Percentiles rank a stretch among this genome's conserved stretches.
phyloP scores from a whole-genome alignment of 2,888 invertebrate species.

The Cordilura impudica region DNA sequence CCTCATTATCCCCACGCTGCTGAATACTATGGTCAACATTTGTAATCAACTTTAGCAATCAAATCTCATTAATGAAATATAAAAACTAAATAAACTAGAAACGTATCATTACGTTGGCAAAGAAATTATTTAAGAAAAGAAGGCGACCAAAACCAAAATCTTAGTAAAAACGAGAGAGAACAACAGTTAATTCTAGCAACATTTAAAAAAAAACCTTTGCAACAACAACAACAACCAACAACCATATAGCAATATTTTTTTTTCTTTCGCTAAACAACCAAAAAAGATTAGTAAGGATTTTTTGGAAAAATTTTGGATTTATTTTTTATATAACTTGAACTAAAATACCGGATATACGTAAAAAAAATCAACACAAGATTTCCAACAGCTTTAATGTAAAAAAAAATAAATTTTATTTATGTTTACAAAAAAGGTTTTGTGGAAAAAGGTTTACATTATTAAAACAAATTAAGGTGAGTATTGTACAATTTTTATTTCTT shows the following conservation, averaged over 20 bases:
- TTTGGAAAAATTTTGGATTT: slow-evolving; percentile 5
- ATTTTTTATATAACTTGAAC: background rate
- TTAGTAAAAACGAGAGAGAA: slow-evolving; percentile 55
- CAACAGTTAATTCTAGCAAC: slow-evolving; percentile 21
- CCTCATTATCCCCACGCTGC: slow-evolving; percentile 92
- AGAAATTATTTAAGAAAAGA: slow-evolving; percentile 15
- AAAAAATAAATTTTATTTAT: background rate
- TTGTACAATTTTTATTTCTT: background rate
- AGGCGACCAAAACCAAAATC: slow-evolving; percentile 57
- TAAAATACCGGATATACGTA: slow-evolving; percentile 57
- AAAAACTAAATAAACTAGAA: slow-evolving; percentile 8
- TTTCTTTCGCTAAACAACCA: background rate
- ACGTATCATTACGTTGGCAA: slow-evolving; percentile 10
- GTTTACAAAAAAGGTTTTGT: background rate
- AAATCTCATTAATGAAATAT: slow-evolving; percentile 52
- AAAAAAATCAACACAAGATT: slow-evolving; percentile 24
- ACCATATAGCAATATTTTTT: slow-evolving; percentile 59
- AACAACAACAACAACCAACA: background rate
- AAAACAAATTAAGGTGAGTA: slow-evolving; percentile 25
- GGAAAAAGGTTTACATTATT: slow-evolving; percentile 19
- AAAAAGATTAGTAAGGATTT: slow-evolving; percentile 18
- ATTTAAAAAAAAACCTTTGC: slow-evolving; percentile 25
- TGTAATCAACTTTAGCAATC: slow-evolving; percentile 81
- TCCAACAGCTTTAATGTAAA: background rate
- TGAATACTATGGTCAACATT: slow-evolving; percentile 96